Evolutionary conservation across 1,140 invertebrate genomes (phyloP).

Genomic region (Bursaphelenchus mucronatus): DNA sequence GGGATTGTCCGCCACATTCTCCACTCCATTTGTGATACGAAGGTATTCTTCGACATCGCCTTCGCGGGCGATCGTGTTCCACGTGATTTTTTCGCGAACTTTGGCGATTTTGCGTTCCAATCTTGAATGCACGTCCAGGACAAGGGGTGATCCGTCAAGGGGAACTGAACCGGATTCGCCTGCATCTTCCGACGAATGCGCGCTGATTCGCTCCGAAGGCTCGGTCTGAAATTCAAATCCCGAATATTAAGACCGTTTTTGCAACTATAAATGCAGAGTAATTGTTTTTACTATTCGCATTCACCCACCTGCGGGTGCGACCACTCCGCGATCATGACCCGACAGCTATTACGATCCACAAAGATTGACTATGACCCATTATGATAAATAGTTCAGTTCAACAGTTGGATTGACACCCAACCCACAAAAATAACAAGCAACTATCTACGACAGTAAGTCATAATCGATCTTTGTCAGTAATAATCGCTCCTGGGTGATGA

Average conservation of each 20-base stretch:
- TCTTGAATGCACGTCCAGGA: slow-evolving; percentile 20
- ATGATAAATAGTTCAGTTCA: no score
- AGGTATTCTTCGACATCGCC: slow-evolving; percentile 41
- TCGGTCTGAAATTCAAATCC: slow-evolving; percentile 25
- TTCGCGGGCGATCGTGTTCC: slow-evolving; percentile 49
- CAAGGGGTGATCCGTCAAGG: slow-evolving; percentile 10
- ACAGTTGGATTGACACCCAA: no score
- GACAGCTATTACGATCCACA: no score
- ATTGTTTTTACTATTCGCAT: no score
- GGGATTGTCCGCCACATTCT: slow-evolving; percentile 35
- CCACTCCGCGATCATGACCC: no score
- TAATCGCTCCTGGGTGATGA: no score
- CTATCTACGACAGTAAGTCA: no score
- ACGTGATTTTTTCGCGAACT: slow-evolving; percentile 47
- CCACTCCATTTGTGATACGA: slow-evolving; percentile 15
- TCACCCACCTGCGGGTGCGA: no score
- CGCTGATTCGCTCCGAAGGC: slow-evolving; percentile 22
- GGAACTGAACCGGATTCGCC: slow-evolving; percentile 24
- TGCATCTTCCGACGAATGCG: slow-evolving; percentile 26
- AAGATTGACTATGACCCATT: no score
- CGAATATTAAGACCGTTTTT: neutral
- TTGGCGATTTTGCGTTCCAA: slow-evolving; percentile 48
- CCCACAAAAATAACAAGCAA: no score
- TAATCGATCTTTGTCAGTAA: no score
- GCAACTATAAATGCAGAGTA: no score